phyloP scores from a whole-genome alignment of 1,140 invertebrate genomes.

The Drosophila ercepeae region DNA sequence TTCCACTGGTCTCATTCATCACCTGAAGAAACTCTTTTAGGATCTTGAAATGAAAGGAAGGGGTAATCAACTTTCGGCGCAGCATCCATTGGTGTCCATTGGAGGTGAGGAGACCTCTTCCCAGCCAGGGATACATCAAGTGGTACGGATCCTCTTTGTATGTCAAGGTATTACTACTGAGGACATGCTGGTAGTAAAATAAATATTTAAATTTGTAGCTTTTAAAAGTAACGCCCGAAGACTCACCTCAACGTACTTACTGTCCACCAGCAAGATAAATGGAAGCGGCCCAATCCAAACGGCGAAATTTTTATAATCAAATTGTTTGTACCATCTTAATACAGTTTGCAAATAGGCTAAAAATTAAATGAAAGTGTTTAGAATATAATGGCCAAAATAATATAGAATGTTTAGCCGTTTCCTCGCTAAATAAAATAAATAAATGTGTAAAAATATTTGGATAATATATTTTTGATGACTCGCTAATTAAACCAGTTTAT shows the following conservation, averaged over 20 bases:
- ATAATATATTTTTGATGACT: background rate
- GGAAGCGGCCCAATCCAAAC: background rate
- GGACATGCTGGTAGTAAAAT: background rate
- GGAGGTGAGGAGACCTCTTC: background rate
- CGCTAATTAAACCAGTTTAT: conserved; percentile 27
- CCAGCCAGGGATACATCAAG: background rate
- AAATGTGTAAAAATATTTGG: background rate
- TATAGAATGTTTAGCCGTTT: background rate
- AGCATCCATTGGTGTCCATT: background rate
- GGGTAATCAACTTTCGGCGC: background rate
- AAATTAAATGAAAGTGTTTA: background rate
- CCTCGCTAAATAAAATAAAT: background rate
- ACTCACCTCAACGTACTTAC: background rate
- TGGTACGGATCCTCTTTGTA: background rate
- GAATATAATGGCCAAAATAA: background rate
- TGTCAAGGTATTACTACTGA: background rate
- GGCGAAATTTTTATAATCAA: background rate
- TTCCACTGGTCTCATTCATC: background rate
- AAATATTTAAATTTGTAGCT: background rate
- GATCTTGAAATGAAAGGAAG: background rate
- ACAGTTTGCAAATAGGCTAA: background rate
- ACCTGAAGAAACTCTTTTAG: background rate
- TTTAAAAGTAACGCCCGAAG: no score
- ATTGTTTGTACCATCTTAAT: background rate
- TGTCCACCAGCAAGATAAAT: background rate